Conservation (phyloP, 1,140 invertebrate species). For the Drosophila micromelanica region DNA sequence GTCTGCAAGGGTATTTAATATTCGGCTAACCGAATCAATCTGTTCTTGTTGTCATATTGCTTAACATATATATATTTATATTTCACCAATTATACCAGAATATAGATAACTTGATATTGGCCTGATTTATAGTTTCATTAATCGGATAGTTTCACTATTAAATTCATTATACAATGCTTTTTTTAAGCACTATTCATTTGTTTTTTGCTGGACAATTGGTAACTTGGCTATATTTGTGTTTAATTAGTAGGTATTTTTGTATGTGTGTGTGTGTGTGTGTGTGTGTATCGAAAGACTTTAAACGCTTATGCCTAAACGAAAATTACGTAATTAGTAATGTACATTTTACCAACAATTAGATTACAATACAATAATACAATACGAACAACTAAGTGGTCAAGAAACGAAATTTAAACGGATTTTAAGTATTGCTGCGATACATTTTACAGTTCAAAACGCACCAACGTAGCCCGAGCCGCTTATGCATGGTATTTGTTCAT, state of each 20-base stretch:
- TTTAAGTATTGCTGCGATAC: constrained; percentile 41
- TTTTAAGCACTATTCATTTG: constrained; percentile 13
- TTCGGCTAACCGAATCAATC: too few species aligned
- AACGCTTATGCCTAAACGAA: constrained; percentile 47
- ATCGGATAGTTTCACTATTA: constrained; percentile 25
- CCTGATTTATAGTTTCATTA: constrained; percentile 1
- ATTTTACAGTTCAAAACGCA: constrained; percentile 27
- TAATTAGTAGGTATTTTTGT: neutral
- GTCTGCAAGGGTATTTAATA: too few species aligned
- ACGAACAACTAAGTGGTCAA: constrained; percentile 52
- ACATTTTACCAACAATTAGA: constrained; percentile 57
- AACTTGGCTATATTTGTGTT: constrained; percentile 33
- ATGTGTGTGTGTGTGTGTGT: constrained; percentile 9
- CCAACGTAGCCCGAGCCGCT: constrained; percentile 20
- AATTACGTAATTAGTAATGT: constrained; percentile 49
- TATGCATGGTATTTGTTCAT: constrained; percentile 38
- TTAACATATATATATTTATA: constrained; percentile 7
- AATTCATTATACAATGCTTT: constrained; percentile 33
- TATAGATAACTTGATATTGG: constrained; percentile 12
- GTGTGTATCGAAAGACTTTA: constrained; percentile 16
- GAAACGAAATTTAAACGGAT: constrained; percentile 37
- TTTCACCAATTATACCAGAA: constrained; percentile 10
- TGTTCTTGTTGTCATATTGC: neutral
- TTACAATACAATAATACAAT: constrained; percentile 51
- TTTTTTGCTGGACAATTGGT: constrained; percentile 17